Percentiles rank a stretch among this genome's conserved stretches.
phyloP scores from a whole-genome alignment of 2,113 vertebrate genomes.

The Lasiurus borealis region DNA sequence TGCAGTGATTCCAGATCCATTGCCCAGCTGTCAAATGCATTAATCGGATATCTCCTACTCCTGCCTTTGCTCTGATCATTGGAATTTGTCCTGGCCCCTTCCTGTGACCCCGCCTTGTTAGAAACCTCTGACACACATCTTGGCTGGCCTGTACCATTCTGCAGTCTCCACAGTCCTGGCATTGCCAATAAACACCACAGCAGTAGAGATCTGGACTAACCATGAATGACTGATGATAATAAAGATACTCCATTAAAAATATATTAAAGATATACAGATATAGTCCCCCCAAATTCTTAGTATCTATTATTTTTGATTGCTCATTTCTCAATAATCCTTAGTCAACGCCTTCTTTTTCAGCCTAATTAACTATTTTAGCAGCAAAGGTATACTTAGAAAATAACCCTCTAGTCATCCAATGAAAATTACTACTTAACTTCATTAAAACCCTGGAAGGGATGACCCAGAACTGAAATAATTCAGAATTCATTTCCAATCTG shows the following conservation, averaged over 20 bases:
- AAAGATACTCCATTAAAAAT: constrained; percentile 33
- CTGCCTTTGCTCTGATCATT: background rate
- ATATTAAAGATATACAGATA: background rate
- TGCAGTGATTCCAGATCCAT: background rate
- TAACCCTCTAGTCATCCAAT: constrained; percentile 39
- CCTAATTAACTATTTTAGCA: background rate
- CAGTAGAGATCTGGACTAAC: background rate
- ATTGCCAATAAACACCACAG: background rate
- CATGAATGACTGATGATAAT: background rate
- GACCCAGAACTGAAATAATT: constrained; percentile 84
- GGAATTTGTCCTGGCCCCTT: background rate
- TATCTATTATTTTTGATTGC: constrained; percentile 9
- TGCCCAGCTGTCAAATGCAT: background rate
- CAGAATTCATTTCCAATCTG: constrained; percentile 83
- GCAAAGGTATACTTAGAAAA: constrained; percentile 1
- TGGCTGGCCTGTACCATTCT: background rate
- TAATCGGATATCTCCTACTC: background rate
- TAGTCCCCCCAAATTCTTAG: background rate
- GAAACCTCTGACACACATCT: too few relatives aligned
- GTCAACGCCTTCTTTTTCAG: constrained; percentile 29
- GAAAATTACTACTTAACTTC: constrained; percentile 72
- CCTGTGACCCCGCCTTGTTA: background rate
- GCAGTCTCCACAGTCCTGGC: background rate
- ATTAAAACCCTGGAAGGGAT: constrained; percentile 75
- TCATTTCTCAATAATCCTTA: constrained; percentile 35